These are phyloP conservation scores for Drosophila melanogaster DNA, from an alignment of 1,140 invertebrate genomes.

Conservation along the genomic window Release_6_plus_ISO1_MT NT_033777.3:31320501-31321000, in stretches of 20 bases:
- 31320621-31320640: slow-evolving; percentile 69
- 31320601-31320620: slow-evolving; percentile 73
- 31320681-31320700: slow-evolving; percentile 62
- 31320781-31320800: slow-evolving; percentile 80
- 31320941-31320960: neutral
- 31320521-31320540: slow-evolving; percentile 64
- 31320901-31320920: slow-evolving; percentile 57
- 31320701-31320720: slow-evolving; percentile 54
- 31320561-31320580: neutral
- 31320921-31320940: slow-evolving; percentile 18
- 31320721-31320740: slow-evolving; percentile 57
- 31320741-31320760: slow-evolving; percentile 17
- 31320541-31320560: slow-evolving; percentile 19
- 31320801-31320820: slow-evolving; percentile 47
- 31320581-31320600: slow-evolving; percentile 36
- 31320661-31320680: slow-evolving; percentile 76
- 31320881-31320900: slow-evolving; percentile 58
- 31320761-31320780: slow-evolving; percentile 60
- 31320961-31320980: neutral
- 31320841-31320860: slow-evolving; percentile 32
- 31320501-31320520: slow-evolving; percentile 69
- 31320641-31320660: slow-evolving; percentile 74
- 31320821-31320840: neutral
- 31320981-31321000: neutral
- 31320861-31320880: slow-evolving; percentile 33